These are phyloP conservation scores for Ovis canadensis DNA, from an alignment of 2,113 vertebrate species.

Conservation along the genomic window DNA sequence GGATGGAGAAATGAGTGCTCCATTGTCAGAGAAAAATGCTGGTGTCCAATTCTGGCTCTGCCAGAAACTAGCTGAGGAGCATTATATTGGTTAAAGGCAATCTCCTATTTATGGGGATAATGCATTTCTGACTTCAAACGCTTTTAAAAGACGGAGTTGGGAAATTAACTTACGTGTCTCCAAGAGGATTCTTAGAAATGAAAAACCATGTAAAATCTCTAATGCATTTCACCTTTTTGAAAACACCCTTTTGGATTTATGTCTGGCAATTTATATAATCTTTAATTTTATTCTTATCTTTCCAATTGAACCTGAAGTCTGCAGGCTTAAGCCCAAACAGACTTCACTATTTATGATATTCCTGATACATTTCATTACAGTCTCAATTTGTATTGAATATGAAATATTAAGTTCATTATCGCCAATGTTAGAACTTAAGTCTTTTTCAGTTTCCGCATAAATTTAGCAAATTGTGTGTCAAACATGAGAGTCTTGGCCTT, in stretches of 20 bases:
- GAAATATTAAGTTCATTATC: neutral
- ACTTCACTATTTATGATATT: neutral
- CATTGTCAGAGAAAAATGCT: constrained; percentile 39
- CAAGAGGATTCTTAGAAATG: neutral
- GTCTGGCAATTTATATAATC: neutral
- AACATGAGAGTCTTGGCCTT: neutral
- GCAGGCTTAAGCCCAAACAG: neutral
- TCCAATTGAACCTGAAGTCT: neutral
- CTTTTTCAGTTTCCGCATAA: neutral
- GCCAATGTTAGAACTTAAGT: neutral
- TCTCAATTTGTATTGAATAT: neutral
- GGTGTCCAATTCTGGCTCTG: constrained; percentile 6
- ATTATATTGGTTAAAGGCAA: neutral
- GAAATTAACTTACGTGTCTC: neutral
- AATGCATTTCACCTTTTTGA: neutral
- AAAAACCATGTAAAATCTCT: neutral
- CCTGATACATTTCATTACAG: neutral
- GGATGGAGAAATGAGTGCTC: neutral
- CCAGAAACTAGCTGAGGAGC: neutral
- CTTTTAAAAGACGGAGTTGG: neutral
- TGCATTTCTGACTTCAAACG: neutral
- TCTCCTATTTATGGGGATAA: neutral
- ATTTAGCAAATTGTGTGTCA: neutral
- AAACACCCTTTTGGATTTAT: neutral
- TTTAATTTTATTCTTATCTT: constrained; percentile 6